Evolutionary conservation across 2,797 vertebrate genomes (phyloP).

Genomic region (Typhlichthys eigenmanni): DNA sequence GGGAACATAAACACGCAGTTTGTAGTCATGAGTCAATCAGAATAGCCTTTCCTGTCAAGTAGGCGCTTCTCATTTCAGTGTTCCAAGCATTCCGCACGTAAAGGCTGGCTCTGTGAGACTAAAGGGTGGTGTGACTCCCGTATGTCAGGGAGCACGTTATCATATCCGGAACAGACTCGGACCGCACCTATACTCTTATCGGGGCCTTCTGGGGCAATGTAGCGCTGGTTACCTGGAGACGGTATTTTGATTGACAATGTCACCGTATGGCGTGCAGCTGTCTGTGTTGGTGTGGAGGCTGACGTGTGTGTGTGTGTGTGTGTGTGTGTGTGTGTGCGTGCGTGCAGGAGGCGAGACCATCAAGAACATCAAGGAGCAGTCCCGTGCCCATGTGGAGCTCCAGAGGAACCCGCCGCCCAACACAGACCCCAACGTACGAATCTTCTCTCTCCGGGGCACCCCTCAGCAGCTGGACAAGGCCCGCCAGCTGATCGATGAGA

Average conservation of each 20-base stretch:
- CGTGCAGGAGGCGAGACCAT: constrained; percentile 93
- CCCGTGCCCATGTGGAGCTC: constrained; percentile 94
- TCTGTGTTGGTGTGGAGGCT: background rate
- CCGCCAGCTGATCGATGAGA: constrained; percentile 97
- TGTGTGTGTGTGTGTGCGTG: background rate
- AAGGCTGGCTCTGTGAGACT: too few relatives aligned
- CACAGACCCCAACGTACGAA: constrained; percentile 91
- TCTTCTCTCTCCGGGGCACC: constrained; percentile 94
- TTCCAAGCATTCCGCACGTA: too few relatives aligned
- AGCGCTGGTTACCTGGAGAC: too few relatives aligned
- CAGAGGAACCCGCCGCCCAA: constrained; percentile 95
- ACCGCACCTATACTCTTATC: too few relatives aligned
- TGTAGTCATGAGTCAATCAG: too few relatives aligned
- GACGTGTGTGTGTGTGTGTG: background rate
- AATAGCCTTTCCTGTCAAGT: too few relatives aligned
- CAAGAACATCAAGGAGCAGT: constrained; percentile 98
- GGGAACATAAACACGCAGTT: too few relatives aligned
- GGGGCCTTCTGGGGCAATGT: too few relatives aligned
- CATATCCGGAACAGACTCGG: too few relatives aligned
- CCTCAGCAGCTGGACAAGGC: constrained; percentile 95
- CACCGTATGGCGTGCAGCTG: background rate
- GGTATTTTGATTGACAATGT: background rate
- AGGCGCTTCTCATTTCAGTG: too few relatives aligned
- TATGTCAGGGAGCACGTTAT: too few relatives aligned
- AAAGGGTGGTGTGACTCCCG: too few relatives aligned